These are phyloP conservation scores for Hypolimnas misippus DNA, from an alignment of 2,888 invertebrate genomes.

Conservation along the genomic window DNA sequence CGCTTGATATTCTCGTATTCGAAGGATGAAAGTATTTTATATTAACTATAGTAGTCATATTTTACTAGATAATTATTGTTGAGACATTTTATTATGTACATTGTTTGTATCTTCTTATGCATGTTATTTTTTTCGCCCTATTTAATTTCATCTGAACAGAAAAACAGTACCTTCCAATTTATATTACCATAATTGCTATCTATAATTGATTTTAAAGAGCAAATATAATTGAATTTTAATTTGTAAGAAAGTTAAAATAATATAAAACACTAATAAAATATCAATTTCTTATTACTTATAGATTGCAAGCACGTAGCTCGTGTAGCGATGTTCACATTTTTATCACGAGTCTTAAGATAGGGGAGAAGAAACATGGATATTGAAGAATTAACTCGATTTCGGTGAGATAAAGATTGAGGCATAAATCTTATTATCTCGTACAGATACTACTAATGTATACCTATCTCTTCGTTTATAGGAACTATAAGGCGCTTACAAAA, in stretches of 20 bases:
- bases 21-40: background rate
- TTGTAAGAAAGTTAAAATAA: background rate
- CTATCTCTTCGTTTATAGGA: background rate
- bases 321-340: conserved; percentile 58
- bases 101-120: background rate
- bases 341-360: conserved; percentile 54
- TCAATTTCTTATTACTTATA: conserved; percentile 26
- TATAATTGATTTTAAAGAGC: conserved; percentile 1
- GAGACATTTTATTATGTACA: background rate
- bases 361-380: conserved; percentile 52
- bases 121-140: background rate
- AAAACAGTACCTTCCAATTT: background rate
- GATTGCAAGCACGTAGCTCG: conserved; percentile 43
- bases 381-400: conserved; percentile 53
- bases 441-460: conserved; percentile 13
- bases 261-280: conserved; percentile 1
- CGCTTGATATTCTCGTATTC: background rate
- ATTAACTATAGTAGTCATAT: background rate
- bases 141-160: background rate
- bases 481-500: too few relatives aligned
- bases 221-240: conserved; percentile 3
- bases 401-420: conserved; percentile 47
- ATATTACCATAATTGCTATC: background rate
- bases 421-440: conserved; percentile 32
- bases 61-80: background rate